Base-by-base conservation (phyloP, 2,888 invertebrate genomes). In the Aphodius granarius region DNA sequence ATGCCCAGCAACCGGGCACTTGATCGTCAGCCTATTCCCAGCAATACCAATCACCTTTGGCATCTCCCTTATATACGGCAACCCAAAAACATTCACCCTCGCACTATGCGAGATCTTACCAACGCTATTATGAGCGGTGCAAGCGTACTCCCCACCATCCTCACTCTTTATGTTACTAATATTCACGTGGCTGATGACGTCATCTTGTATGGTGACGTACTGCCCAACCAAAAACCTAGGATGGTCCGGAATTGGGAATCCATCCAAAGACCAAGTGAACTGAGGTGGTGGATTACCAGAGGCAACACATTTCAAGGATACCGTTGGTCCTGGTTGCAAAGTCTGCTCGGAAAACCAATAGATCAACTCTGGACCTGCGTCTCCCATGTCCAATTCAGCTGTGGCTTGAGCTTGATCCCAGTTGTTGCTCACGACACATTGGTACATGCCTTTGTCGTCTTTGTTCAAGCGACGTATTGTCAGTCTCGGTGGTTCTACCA, bases 291-390 rank as follows among this genome's bases (percentile, higher is more conserved):
- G 97, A 87, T 96, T 97, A 72, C 97, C 97, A 83, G 95, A 94
- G n/a, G 97, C 97, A 78, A 95, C 95, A 88, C 97, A 98, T 77
- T 81, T 81, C 80, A 98, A 90, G 18, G 97, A 96, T 71, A 97
- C 95, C 79, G 95, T 94, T 43, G 96, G 96, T 17, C 97, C 97
- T 0, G 96, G 96, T 85, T 96, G 96, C 77, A 97, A 88, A 9
- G 96, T 97, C 88, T 96, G 96, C 86, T 97, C 96, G 76, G 95
- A 94, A 88, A 97, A 97, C 92, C 95, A 95, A 89, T 96, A 95
- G 81, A 94, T 92, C 82, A 97, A 89, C 88, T 96, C 96, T 66
- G 96, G 96, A 79, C 95, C 94, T 63, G 96, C 94, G 87, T 96
- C 96, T 80, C 96, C 95, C 83, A 96, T 90, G 81, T 93, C 90